Base-by-base conservation (phyloP, 2,888 invertebrate genomes). In the Pycnomerus fuliginosus region DNA sequence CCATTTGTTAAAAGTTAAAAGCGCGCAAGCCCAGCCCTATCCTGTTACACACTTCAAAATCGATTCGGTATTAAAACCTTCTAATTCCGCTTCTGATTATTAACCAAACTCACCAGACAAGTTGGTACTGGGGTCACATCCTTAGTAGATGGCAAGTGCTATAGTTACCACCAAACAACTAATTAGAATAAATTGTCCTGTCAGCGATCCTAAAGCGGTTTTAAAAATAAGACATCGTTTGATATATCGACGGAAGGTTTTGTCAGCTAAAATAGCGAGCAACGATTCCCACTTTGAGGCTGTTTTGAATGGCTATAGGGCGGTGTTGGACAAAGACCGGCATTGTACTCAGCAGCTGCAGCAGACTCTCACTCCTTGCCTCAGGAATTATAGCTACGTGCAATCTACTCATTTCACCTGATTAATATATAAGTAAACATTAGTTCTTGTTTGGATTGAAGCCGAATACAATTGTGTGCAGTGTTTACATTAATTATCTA, bases 221-320 rank as follows among this genome's bases (percentile, higher is more conserved):
- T 67, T 65, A 67, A 67, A 68, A 67, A 67, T 68, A 69, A 69
- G 68, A 67, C 62, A 63, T 57, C 56, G 53, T 60, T 62, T 67
- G 67, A 70, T 70, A 69, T 70, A 70, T 69, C 58, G 67, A 58
- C 62, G 61, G 54, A 63, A 67, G 69, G 69, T 68, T 69, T 69
- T 69, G 67, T 69, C 68, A 69, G 69, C 62, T 69, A 64, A 64
- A 69, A 69, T 69, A 66, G 67, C 64, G 59, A 57, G 64, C 59
- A 56, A 58, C 66, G 62, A 62, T 65, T 64, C 62, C 60, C 64
- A 62, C 64, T 64, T 64, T 62, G 62, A 57, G 61, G 62, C 68
- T 67, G 68, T 67, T 67, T 66, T 69, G 64, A 68, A 70, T 69
- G 68, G 68, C 66, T 65, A 60, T 62, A 64, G 68, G 68, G 68